phyloP scores from a whole-genome alignment of 2,888 invertebrate genomes.

The Gisinianus flammeolus region DNA sequence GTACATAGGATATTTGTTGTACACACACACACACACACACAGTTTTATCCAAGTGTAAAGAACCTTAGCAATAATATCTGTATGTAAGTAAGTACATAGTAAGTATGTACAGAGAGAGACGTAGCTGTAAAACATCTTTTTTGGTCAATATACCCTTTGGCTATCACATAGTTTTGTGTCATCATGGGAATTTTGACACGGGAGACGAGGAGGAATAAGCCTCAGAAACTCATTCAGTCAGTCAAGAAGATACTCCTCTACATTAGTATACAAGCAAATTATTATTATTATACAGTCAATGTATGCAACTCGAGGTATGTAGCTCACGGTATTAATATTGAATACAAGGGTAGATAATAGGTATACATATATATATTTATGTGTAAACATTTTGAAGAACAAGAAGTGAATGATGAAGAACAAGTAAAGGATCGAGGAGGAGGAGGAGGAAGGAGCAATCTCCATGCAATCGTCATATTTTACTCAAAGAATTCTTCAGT shows the following conservation, averaged over 20 bases:
- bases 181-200: conserved; percentile 34
- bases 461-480: too few species aligned
- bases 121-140: conserved; percentile 38
- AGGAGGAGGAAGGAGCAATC: too few species aligned
- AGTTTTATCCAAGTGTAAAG: conserved; percentile 30
- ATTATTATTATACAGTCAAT: conserved; percentile 8
- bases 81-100: too few species aligned
- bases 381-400: neutral
- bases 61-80: conserved; percentile 30
- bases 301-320: too few species aligned
- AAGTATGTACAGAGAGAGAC: neutral
- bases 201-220: too few species aligned
- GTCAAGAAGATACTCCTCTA: conserved; percentile 3
- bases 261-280: neutral
- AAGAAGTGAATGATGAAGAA: too few species aligned
- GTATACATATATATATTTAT: too few species aligned
- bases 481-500: too few species aligned
- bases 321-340: too few species aligned
- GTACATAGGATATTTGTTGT: neutral
- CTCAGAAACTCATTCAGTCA: conserved; percentile 30
- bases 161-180: conserved; percentile 34
- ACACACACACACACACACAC: neutral
- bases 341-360: too few species aligned
- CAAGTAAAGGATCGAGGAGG: too few species aligned
- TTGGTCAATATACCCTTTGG: conserved; percentile 37